Base-by-base conservation (phyloP, 2,888 invertebrate genomes). In the Rhynchonema sp. region DNA sequence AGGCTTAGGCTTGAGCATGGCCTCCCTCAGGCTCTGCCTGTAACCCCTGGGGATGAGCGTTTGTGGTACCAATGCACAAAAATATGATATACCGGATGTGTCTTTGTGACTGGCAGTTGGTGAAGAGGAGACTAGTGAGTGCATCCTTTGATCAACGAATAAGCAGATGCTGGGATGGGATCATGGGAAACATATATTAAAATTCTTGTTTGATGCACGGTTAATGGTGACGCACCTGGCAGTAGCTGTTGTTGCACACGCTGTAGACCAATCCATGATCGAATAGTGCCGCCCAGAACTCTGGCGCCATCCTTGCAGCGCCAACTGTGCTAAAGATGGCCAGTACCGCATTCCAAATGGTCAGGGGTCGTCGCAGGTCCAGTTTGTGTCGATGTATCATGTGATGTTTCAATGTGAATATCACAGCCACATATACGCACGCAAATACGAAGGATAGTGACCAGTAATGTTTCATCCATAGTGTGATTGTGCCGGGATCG, bases 401-500 rank as follows among this genome's bases (percentile, higher is more conserved):
- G n/a, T 2, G 2, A 3, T 22, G 6, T 25, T 29, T 13, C 55
- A 88, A 88, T 64, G 85, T 85, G 75, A 90, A 92, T 70, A 94
- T 87, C 64, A 90, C 80, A 64, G 88, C 80, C 84, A 94, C 86
- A 75, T 94, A 94, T 65, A 85, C 79, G 66, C 86, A 87, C 65
- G 85, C 80, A 74, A 30, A 46, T 25, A 30, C 9, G 1, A 61
- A 3, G 25, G 28, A 28, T 27, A 29, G 52, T 2, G 30, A 28
- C 92, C 92, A 94, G 76, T 92, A 87, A 70, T 86, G 83, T 65
- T 83, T 82, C 89, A 92, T 91, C 55, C 92, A 94, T 77, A 83
- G 83, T 73, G 85, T 82, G 68, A 87, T 86, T 68, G 84, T 82
- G 70, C 84, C 82, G 73, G 90, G 87, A 72, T 87, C 86, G 76